Base-by-base conservation (phyloP, 2,113 vertebrate species). In the Pomatostomus ruficeps region DNA sequence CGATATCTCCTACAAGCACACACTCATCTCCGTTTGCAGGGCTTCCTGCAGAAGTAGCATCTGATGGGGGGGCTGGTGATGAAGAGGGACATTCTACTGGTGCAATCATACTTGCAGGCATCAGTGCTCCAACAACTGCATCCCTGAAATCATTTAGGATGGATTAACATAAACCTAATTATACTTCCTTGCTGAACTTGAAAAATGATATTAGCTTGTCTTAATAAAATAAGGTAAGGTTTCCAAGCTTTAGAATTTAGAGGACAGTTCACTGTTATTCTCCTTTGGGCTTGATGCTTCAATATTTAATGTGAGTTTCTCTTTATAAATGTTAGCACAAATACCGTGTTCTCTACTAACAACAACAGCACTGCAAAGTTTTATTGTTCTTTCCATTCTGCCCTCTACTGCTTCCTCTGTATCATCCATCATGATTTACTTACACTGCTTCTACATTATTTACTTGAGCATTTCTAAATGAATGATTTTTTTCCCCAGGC, bases 101-200 rank as follows among this genome's bases (percentile, higher is more conserved):
- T 73, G 99, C 96, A 22, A 99, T 99, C 99, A 99, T 99, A 96
- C 98, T 98, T 49, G 99, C 98, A 19, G 99, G 99, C 99, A 99
- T 99, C 95, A 99, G 23, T 14, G 99, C 99, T 51, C 98, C 99
- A 12, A 99, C 99, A 88, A 99, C 98, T 3, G 99, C 98, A 89
- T 99, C 99, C 96, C 99, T 99, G 97, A 76, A 96, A 96, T 58
- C 4, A 76, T 92, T 92, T 43, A 87, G 28, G 19, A 85, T 6
- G 63, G 48, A 66, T 80, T 33, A 73, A 70, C 16, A 33, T 15
- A 59, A 71, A 65, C 2, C 4, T 55, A 7, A 77, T 62, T 43
- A 36, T 9, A 85, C 1, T 20, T 10, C 28, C 23, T 36, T 31
- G 14, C 4, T 82, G 45, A 85, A 65, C 23, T 33, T 51, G 2